Evolutionary conservation across 2,888 invertebrate species (phyloP).

Genomic region (Patella depressa): DNA sequence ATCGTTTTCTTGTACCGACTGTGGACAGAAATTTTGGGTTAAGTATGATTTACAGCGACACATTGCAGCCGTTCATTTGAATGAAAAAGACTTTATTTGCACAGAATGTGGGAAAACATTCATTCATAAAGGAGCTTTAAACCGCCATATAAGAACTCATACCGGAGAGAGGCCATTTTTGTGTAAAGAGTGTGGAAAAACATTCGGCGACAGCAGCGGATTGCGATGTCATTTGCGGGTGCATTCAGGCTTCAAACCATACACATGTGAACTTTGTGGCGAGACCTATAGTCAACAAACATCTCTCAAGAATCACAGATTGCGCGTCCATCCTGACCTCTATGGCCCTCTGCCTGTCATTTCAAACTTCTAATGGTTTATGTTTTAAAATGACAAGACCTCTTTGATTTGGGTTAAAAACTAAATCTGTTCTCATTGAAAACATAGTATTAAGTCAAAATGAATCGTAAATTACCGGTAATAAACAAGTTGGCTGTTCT

Average conservation of each 20-base stretch:
- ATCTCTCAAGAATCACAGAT: background rate
- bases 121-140: constrained; percentile 8
- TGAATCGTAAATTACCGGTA: too few relatives aligned
- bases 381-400: too few relatives aligned
- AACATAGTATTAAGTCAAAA: too few relatives aligned
- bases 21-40: background rate
- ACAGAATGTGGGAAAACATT: background rate
- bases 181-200: background rate
- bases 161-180: constrained; percentile 1
- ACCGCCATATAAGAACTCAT: background rate
- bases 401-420: too few relatives aligned
- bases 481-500: too few relatives aligned
- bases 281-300: background rate
- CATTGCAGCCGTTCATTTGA: background rate
- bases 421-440: too few relatives aligned
- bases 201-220: background rate
- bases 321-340: background rate
- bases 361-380: too few relatives aligned
- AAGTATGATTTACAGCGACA: background rate
- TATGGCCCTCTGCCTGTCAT: too few relatives aligned
- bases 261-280: background rate
- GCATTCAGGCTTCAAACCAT: background rate
- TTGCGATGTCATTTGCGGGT: background rate
- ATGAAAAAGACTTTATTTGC: background rate
- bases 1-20: background rate